phyloP scores from a whole-genome alignment of 2,113 vertebrate genomes.

The Arvicanthis niloticus region DNA sequence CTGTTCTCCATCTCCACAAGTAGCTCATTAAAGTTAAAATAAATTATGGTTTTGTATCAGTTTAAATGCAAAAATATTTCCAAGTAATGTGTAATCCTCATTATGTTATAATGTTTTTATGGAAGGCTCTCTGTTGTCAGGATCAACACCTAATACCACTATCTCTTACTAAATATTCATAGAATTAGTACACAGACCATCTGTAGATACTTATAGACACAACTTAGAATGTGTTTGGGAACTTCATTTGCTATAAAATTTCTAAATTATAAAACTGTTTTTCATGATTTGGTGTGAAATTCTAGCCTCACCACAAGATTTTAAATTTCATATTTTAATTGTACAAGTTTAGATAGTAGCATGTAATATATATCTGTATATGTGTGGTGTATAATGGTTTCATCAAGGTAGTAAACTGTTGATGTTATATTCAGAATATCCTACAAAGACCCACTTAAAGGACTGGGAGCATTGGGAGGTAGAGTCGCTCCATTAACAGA shows the following conservation, averaged over 20 bases:
- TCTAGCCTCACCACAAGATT: slow-evolving; percentile 18
- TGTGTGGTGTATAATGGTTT: background rate
- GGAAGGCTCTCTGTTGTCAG: background rate
- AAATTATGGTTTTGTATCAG: background rate
- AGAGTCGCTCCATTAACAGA: background rate
- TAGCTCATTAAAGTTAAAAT: slow-evolving; percentile 46
- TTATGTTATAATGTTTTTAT: slow-evolving; percentile 33
- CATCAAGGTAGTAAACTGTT: background rate
- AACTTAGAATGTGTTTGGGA: slow-evolving; percentile 25
- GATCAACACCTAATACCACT: background rate
- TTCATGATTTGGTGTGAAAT: slow-evolving; percentile 18
- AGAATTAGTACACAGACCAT: slow-evolving; percentile 34
- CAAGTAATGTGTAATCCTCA: slow-evolving; percentile 37
- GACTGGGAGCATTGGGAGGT: background rate
- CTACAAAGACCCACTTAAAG: background rate
- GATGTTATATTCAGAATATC: background rate
- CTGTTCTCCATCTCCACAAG: background rate
- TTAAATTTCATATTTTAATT: background rate
- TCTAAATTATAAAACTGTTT: slow-evolving; percentile 51
- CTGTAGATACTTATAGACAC: background rate
- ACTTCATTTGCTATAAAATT: slow-evolving; percentile 40
- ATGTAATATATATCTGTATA: background rate
- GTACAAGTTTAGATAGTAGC: background rate
- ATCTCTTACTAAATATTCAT: slow-evolving; percentile 48
- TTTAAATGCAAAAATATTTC: slow-evolving; percentile 50